Evolutionary conservation across 2,113 vertebrate species (phyloP), one percentile per base, ranked within the genome.

Genomic region (Amblyornis subalaris): DNA sequence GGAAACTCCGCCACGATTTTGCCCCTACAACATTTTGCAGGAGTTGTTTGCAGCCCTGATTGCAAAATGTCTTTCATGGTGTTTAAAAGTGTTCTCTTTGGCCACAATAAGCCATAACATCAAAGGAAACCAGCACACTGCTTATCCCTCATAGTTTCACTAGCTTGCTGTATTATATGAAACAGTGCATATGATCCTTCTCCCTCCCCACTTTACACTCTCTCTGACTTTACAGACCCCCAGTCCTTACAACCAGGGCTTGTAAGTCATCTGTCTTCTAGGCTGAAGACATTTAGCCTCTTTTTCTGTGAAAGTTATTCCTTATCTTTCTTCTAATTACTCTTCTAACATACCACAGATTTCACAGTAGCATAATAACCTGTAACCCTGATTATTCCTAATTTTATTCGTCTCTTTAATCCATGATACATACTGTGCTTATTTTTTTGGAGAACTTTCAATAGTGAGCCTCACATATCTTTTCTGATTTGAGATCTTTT

Each of bases 131-230:
- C 29, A 60, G 12, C 31, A 72, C 38, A 11, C 16, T 48, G 17
- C 10, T 65, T 42, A 25, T 26, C n/a, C 35, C 20, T 36, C 16
- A 6, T 14, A 47, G 50, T 19, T 74, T 62, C 12, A 25, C 19
- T 33, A 53, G 10, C 9, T 82, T 29, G 3, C 38, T 53, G 5
- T 44, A 14, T 60, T 48, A 9, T 24, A 60, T 16, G 3, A 36
- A 55, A 42, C 23, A 38, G 7, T 11, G 21, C 9, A 42, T 33
- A 12, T 25, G 19, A 22, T 53, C 23, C 13, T 45, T 70, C 35
- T 29, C 9, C 7, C 5, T 50, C 5, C 3, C 7, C 4, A 4
- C 10, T 35, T 69, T 35, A 24, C 1, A 0, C 15, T 33, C 7
- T 47, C 48, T 13, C 6, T 42, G 50, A 70, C 16, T 57, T 85